phyloP scores from a whole-genome alignment of 2,113 vertebrate genomes.

The Halcyon malimbica region DNA sequence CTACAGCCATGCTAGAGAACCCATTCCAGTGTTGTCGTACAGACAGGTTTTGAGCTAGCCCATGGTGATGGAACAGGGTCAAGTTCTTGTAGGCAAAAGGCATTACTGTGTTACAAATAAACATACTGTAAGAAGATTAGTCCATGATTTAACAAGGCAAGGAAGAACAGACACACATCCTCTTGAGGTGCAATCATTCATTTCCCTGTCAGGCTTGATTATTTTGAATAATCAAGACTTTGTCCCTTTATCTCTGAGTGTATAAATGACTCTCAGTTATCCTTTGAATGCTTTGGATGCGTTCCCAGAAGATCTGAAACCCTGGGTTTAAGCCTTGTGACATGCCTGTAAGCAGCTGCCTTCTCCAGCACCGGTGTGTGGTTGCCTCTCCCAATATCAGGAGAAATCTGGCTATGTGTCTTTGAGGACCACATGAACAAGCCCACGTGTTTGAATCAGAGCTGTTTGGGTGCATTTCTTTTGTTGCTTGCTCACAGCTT shows the following conservation, averaged over 20 bases:
- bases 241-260: not conserved
- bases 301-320: constrained; percentile 11
- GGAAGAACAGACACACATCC: not conserved
- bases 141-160: not conserved
- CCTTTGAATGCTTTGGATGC: not conserved
- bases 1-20: fast-evolving
- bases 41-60: not conserved
- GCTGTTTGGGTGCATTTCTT: not conserved
- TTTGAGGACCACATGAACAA: not conserved
- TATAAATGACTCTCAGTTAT: not conserved
- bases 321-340: not conserved
- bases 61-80: not conserved
- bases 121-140: not conserved
- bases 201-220: not conserved
- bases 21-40: not conserved
- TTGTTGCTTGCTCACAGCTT: not conserved
- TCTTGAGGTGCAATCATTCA: not conserved
- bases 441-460: not conserved
- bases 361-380: not conserved
- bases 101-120: not conserved
- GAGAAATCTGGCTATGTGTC: not conserved
- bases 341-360: not conserved
- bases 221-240: not conserved
- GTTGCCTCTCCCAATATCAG: not conserved
- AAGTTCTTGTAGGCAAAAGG: not conserved